Evolutionary conservation across 2,113 vertebrate genomes (phyloP), one percentile per base, ranked within the genome.

Genomic region (Neomonachus schauinslandi): DNA sequence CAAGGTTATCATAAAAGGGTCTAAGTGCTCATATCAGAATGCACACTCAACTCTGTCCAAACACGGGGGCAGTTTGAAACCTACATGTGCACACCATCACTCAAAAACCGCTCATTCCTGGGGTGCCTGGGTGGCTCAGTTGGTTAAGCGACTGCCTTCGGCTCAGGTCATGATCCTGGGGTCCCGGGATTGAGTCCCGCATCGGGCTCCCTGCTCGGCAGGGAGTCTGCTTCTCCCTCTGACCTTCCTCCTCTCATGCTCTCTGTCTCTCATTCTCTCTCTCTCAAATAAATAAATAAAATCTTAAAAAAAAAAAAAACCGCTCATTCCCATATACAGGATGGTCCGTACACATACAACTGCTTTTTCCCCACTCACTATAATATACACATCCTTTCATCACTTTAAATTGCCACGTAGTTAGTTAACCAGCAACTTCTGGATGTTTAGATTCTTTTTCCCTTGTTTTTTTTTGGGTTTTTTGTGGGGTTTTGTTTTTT

Each of bases 401-500:
- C 67, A 57, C 69, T 85, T 93, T 79, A 91, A 97, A 93, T 85
- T 93, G 16, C 69, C 92, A 0, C 16, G 4, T 33, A 92, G 31
- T 93, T 91, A 82, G 53, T 95, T 93, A 94, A 79, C 36, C 84
- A 88, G 65, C 49, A 93, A 79, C 24, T 91, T 98, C 72, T n/a
- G 33, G 33, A 74, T 24, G 24, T 74, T 81, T 71, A 79, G 49
- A 69, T 86, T 89, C 49, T 93, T 51, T 93, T 65, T 96, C 51
- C n/a, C 59, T 55, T 36, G 91, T 21, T 57, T 57, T 46, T 46
- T 46, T 46, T 46, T 46, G 46, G 46, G 46, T 57, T 59, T 26
- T 26, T 46, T 46, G 46, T 46, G 46, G 39, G 39, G 4, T 36
- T 91, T 9, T 71, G 7, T 57, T 57, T 10, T 26, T 36, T 91